A percentile compares a stretch with the other conserved stretches of the same genome.
These are phyloP conservation scores for Scaptomyza tumidula DNA, from an alignment of 2,888 invertebrate genomes.

Conservation along the genomic window DNA sequence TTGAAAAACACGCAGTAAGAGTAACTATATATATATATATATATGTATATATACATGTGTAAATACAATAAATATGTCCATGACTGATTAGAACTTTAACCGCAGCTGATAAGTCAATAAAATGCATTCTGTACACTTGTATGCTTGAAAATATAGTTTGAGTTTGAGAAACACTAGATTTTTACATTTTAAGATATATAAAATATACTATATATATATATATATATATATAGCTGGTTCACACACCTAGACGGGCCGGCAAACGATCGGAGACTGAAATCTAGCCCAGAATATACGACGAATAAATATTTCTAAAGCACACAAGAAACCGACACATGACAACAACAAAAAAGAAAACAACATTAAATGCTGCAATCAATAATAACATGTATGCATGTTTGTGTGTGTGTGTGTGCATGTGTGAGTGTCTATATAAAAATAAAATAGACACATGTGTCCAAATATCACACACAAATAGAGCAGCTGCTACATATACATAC, in stretches of 20 bases:
- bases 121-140: slow-evolving; percentile 13
- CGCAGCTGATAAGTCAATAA: slow-evolving; percentile 21
- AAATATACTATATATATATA: not conserved
- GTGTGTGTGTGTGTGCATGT: slow-evolving; percentile 11
- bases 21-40: slow-evolving; percentile 6
- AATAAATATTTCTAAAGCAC: slow-evolving; percentile 49
- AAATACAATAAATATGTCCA: not conserved
- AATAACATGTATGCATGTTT: slow-evolving; percentile 18
- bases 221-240: slow-evolving; percentile 18
- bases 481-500: slow-evolving; percentile 9
- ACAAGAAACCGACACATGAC: slow-evolving; percentile 45
- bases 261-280: slow-evolving; percentile 66
- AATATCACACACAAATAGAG: slow-evolving; percentile 11
- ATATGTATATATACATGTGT: not conserved
- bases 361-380: slow-evolving; percentile 61
- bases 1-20: slow-evolving; percentile 57
- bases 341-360: slow-evolving; percentile 42
- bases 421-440: slow-evolving; percentile 53
- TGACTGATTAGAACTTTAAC: slow-evolving; percentile 11
- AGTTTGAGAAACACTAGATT: not conserved
- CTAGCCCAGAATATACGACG: slow-evolving; percentile 26
- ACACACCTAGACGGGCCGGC: slow-evolving; percentile 72
- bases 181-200: slow-evolving; percentile 1
- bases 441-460: slow-evolving; percentile 64
- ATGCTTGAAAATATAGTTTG: not conserved